phyloP scores from a whole-genome alignment of 2,113 vertebrate species.

The Opisthocomus hoazin region DNA sequence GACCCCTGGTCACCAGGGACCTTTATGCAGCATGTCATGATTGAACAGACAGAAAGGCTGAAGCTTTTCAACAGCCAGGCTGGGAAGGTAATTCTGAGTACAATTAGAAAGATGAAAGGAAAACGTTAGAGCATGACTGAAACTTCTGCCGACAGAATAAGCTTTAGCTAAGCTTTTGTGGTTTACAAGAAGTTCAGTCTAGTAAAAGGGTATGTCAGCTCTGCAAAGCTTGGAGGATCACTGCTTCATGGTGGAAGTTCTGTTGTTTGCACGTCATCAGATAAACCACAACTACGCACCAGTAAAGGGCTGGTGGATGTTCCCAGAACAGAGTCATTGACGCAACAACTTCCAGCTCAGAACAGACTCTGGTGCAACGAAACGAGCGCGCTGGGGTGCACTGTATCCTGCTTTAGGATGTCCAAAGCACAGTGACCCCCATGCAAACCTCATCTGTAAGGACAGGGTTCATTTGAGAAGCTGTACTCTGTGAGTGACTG shows the following conservation, averaged over 20 bases:
- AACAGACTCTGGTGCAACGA: background rate
- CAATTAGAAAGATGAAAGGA: background rate
- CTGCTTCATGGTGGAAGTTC: accelerated
- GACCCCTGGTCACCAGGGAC: background rate
- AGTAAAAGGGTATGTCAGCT: background rate
- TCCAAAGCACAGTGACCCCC: background rate
- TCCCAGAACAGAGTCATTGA: accelerated
- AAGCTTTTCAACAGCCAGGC: background rate
- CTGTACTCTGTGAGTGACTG: background rate
- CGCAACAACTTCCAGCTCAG: background rate
- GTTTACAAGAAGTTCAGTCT: background rate
- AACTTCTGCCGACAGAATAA: background rate
- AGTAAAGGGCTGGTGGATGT: accelerated
- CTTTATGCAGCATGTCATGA: background rate
- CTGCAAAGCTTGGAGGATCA: background rate
- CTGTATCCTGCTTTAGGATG: accelerated
- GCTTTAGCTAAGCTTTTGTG: background rate
- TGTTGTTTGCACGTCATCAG: background rate
- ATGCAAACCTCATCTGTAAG: accelerated
- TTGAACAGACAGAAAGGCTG: background rate
- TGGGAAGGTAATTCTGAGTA: background rate
- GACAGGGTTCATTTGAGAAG: background rate
- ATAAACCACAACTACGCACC: background rate
- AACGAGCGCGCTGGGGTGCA: accelerated
- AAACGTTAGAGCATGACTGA: background rate